Base-by-base conservation (phyloP, 2,113 vertebrate species). In the Apeltes quadracus region DNA sequence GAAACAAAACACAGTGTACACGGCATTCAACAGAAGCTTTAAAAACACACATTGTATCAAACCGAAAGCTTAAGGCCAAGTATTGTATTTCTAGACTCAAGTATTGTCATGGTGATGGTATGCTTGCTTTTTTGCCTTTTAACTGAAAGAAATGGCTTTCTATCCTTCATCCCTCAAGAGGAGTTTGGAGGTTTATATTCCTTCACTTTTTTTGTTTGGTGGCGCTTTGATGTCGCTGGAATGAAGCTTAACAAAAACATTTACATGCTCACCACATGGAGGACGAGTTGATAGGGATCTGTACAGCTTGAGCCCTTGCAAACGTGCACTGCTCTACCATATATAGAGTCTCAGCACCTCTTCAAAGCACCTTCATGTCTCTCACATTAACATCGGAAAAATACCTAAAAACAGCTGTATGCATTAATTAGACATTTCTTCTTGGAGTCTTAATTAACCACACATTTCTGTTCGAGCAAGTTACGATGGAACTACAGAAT, bases 141-240 rank as follows among this genome's bases (percentile, higher is more conserved):
- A 61, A 50, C 41, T 67, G 55, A 57, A n/a, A 53, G 73, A 29
- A 25, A 62, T 75, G 27, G 51, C 46, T 78, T 61, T 44, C 20
- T 48, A 54, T 79, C 39, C 36, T 15, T 48, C 59, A 18, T 50
- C 62, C 55, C 23, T 74, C 55, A 41, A 69, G 78, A 79, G 56
- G 57, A 74, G 66, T 78, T 76, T 78, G 61, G 71, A 84, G 81
- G 81, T 87, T 84, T 74, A 66, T 76, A 89, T 90, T 61, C 63
- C 64, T 89, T 89, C 79, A 84, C 56, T 36, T 61, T 69, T 79
- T 57, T 50, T 32, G 48, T 34, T 34, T 4, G 18, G 54, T 14
- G 53, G 29, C 34, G 27, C 86, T 86, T 91, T 74, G 76, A 91
- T 83, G 72, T 84, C 1, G 18, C 55, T 83, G 81, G 90, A 91